Conservation (phyloP, 1,140 invertebrate species). For the Hylyphantes graminicola region DNA sequence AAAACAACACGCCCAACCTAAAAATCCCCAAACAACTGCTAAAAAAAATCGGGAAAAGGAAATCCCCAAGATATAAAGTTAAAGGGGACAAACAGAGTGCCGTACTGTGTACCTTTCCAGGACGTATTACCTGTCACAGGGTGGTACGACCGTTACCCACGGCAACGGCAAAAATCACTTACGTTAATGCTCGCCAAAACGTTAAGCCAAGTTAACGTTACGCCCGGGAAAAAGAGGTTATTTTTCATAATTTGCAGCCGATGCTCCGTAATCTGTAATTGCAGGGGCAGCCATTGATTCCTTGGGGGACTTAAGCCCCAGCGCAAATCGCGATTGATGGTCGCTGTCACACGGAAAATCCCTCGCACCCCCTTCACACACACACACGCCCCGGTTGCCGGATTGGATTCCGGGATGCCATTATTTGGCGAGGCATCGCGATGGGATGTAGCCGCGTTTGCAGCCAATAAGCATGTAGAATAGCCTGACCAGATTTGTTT, state of each 20-base stretch:
- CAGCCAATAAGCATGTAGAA: no score
- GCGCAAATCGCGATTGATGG: constrained; percentile 60
- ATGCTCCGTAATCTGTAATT: constrained; percentile 54
- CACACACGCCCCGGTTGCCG: constrained; percentile 7
- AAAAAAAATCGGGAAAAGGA: neutral
- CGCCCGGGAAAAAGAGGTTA: constrained; percentile 54
- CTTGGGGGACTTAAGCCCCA: constrained; percentile 43
- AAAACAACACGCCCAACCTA: no score
- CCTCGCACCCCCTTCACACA: neutral
- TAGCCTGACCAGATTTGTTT: no score
- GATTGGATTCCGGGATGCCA: constrained; percentile 29
- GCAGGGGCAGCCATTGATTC: constrained; percentile 37
- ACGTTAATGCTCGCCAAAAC: constrained; percentile 51
- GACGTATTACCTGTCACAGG: constrained; percentile 57
- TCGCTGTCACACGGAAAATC: constrained; percentile 55
- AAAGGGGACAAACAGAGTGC: no score
- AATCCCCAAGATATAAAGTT: neutral
- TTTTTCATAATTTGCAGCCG: constrained; percentile 62
- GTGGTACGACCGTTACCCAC: constrained; percentile 35
- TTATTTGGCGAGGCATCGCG: neutral
- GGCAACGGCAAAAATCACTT: constrained; percentile 61
- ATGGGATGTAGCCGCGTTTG: no score
- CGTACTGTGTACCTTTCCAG: neutral
- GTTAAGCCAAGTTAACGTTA: constrained; percentile 54
- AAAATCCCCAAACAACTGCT: no score